Evolutionary conservation across 1,140 invertebrate species (phyloP).

Genomic region (Drosophila sulfurigaster): DNA sequence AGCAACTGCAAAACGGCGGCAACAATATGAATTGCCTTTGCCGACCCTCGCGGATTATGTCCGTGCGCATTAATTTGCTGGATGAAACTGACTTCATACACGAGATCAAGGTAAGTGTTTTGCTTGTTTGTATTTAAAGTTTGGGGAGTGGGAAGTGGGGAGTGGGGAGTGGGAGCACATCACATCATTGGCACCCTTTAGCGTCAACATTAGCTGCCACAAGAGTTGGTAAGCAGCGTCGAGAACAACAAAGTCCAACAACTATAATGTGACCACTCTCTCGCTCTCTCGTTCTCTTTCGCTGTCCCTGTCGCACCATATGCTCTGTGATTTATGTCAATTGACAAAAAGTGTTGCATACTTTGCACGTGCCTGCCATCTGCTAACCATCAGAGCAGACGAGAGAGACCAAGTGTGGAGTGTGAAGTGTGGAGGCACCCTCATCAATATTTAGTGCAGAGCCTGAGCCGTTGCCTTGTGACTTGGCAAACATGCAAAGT

Average conservation of each 20-base stretch:
- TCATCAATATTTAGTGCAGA: conserved; percentile 81
- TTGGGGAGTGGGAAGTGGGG: no score
- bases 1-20: conserved; percentile 10
- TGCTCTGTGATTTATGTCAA: conserved; percentile 58
- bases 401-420: background rate
- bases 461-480: conserved; percentile 49
- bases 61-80: conserved; percentile 87
- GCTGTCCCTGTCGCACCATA: conserved; percentile 2
- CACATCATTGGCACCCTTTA: conserved; percentile 11
- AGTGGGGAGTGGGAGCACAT: no score
- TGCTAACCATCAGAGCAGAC: conserved; percentile 32
- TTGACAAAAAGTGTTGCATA: conserved; percentile 78
- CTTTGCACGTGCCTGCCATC: conserved; percentile 70
- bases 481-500: conserved; percentile 83
- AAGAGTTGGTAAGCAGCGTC: conserved; percentile 35
- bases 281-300: background rate
- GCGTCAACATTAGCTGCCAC: conserved; percentile 46
- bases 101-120: conserved; percentile 87
- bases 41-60: conserved; percentile 84
- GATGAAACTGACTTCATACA: conserved; percentile 89
- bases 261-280: background rate
- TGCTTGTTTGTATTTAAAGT: background rate
- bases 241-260: conserved; percentile 3
- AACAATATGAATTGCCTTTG: conserved; percentile 84
- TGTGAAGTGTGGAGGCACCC: conserved; percentile 29